Conservation (phyloP, 2,113 vertebrate species). For the Leucoraja erinaceus region DNA sequence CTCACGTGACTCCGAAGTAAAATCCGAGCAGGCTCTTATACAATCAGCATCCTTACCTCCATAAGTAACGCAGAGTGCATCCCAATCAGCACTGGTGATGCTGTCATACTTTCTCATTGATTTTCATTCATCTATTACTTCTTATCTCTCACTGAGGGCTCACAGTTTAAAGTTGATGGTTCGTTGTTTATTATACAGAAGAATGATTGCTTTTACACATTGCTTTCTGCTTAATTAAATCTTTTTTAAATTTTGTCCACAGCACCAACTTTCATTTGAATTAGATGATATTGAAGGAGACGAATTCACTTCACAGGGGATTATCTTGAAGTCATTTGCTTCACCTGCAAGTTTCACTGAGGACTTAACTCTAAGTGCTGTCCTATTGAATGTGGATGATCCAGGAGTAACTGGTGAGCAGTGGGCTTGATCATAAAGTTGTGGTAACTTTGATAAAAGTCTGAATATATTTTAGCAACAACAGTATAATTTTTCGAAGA, state of each 20-base stretch:
- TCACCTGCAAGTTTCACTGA: constrained; percentile 59
- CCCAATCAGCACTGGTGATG: too few relatives aligned
- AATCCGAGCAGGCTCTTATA: too few relatives aligned
- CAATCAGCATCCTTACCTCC: too few relatives aligned
- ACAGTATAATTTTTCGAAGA: not conserved
- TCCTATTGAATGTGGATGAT: constrained; percentile 84
- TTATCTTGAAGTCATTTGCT: constrained; percentile 59
- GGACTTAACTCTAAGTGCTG: constrained; percentile 73
- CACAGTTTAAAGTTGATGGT: not conserved
- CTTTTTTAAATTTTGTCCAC: constrained; percentile 4
- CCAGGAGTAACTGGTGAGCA: constrained; percentile 81
- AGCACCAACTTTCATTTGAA: constrained; percentile 71
- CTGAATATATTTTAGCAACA: not conserved
- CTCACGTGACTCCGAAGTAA: too few relatives aligned
- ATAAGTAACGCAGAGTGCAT: too few relatives aligned
- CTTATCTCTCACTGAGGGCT: too few relatives aligned
- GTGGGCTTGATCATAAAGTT: not conserved
- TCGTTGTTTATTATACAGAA: not conserved
- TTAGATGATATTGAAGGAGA: constrained; percentile 72
- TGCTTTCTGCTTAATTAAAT: not conserved
- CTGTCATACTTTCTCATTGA: too few relatives aligned
- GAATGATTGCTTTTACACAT: not conserved
- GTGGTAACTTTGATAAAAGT: not conserved
- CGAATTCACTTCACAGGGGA: constrained; percentile 57
- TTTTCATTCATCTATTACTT: too few relatives aligned